A percentile compares a stretch with the other conserved stretches of the same genome.
Evolutionary conservation across 2,888 invertebrate genomes (phyloP).

Genomic region (Eupithecia exiguata): DNA sequence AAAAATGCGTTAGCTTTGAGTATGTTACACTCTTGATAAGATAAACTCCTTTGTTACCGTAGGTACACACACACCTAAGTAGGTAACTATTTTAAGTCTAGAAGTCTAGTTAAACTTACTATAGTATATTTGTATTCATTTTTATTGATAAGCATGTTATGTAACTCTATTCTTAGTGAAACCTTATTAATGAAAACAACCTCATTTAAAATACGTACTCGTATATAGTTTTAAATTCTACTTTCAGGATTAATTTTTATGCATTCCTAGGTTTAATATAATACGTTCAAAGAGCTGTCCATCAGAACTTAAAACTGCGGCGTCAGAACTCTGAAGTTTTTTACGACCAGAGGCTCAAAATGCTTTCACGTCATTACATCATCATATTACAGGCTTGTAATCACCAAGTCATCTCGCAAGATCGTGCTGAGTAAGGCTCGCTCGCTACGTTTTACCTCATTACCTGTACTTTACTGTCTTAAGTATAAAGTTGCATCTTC

Average conservation of each 20-base stretch:
- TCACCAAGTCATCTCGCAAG: slow-evolving; percentile 52
- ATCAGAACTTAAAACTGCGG: slow-evolving; percentile 46
- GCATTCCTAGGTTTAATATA: not conserved
- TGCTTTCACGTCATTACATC: slow-evolving; percentile 63
- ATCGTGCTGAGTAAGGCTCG: slow-evolving; percentile 55
- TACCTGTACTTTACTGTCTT: slow-evolving; percentile 42
- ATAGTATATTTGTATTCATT: too few species aligned
- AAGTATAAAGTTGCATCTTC: slow-evolving; percentile 4
- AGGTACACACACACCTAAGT: not conserved
- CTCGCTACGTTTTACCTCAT: slow-evolving; percentile 50
- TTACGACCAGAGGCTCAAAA: slow-evolving; percentile 53
- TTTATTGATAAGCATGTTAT: too few species aligned
- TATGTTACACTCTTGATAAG: slow-evolving; percentile 55
- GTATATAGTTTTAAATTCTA: not conserved
- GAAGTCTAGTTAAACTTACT: not conserved
- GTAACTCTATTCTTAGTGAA: too few species aligned
- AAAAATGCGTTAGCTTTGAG: slow-evolving; percentile 53
- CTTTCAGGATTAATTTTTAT: not conserved
- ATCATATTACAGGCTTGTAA: slow-evolving; percentile 56
- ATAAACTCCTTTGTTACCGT: slow-evolving; percentile 53
- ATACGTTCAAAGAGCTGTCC: slow-evolving; percentile 33
- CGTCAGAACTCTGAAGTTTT: slow-evolving; percentile 43
- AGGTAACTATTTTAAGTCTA: not conserved
- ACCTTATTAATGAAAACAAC: not conserved
- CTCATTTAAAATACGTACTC: not conserved